These are phyloP conservation scores for Leptopterna dolabrata DNA, from an alignment of 2,888 invertebrate species.

Conservation along the genomic window DNA sequence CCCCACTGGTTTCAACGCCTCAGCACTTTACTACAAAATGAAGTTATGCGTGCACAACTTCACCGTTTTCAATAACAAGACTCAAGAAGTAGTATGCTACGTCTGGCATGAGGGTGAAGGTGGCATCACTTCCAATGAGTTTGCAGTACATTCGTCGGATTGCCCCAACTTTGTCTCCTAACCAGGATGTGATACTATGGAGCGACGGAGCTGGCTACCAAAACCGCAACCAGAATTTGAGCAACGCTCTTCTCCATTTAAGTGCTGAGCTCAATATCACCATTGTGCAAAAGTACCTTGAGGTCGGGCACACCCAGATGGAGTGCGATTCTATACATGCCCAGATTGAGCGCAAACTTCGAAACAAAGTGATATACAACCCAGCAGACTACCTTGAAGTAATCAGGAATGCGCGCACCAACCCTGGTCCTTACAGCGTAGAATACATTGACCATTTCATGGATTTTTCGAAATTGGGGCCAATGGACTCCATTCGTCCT, in stretches of 20 bases:
- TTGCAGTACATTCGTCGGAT: neutral
- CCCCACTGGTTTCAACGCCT: too few species aligned
- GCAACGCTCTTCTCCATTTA: neutral
- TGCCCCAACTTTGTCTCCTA: neutral
- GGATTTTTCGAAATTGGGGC: too few species aligned
- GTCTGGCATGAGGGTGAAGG: constrained; percentile 64
- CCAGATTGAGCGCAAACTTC: neutral
- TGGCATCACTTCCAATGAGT: neutral
- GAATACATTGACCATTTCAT: too few species aligned
- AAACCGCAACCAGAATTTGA: too few species aligned
- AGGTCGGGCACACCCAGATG: neutral
- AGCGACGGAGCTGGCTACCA: too few species aligned
- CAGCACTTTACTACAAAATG: constrained; percentile 59
- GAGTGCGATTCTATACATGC: too few species aligned
- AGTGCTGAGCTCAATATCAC: neutral
- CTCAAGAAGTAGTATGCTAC: constrained; percentile 71
- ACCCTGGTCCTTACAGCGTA: too few species aligned
- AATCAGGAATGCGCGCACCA: neutral
- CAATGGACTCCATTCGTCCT: neutral
- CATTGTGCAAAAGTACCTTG: too few species aligned
- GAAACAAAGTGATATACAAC: neutral
- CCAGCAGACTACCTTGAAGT: too few species aligned
- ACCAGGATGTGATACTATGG: neutral
- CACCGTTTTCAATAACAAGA: constrained; percentile 68
- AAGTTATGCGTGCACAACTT: constrained; percentile 60